These are phyloP conservation scores for Aramus guarauna DNA, from an alignment of 2,113 vertebrate genomes.

Conservation along the genomic window DNA sequence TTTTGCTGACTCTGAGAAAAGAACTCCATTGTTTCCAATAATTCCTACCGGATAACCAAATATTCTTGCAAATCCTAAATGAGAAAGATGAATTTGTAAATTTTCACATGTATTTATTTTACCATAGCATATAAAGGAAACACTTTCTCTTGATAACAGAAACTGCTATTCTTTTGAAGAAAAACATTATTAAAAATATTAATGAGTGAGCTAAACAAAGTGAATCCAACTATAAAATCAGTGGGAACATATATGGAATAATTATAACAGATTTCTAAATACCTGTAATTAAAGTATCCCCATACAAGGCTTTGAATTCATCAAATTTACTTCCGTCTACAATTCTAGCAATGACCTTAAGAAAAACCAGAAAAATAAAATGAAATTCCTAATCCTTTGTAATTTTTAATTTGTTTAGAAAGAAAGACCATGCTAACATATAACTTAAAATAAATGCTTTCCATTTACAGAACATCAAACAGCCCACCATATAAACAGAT, in stretches of 20 bases:
- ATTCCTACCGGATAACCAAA: conserved; percentile 96
- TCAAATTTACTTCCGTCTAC: conserved; percentile 97
- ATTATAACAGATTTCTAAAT: background rate
- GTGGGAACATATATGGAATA: background rate
- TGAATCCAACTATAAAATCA: background rate
- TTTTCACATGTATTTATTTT: background rate
- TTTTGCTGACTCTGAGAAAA: conserved; percentile 97
- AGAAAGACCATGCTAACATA: background rate
- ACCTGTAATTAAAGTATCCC: conserved; percentile 97
- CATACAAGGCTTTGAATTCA: conserved; percentile 98
- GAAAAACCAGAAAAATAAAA: conserved; percentile 20
- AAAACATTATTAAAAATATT: background rate
- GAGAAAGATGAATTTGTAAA: background rate
- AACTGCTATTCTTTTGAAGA: background rate
- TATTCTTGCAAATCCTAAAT: conserved; percentile 91
- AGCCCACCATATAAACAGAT: background rate
- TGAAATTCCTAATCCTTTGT: background rate
- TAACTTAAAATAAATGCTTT: background rate
- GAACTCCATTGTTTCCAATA: conserved; percentile 96
- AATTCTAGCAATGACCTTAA: conserved; percentile 94
- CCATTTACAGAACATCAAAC: background rate
- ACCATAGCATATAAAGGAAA: background rate
- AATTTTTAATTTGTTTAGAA: background rate
- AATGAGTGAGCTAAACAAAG: background rate
- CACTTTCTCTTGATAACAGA: background rate